Evolutionary conservation across 2,113 vertebrate species (phyloP).

Genomic region (Pelusios castaneus): DNA sequence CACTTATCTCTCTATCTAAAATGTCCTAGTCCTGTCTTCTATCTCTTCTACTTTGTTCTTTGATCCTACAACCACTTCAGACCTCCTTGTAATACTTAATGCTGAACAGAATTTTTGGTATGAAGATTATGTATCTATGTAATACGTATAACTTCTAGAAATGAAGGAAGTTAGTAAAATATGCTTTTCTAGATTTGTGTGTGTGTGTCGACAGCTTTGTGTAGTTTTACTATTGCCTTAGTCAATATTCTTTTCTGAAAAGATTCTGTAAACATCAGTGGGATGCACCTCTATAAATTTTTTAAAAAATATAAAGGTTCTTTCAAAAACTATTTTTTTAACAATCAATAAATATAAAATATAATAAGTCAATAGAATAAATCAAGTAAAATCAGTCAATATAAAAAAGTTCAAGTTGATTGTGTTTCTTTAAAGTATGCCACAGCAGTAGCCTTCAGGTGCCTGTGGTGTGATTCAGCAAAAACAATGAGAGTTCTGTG

Average conservation of each 20-base stretch:
- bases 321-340: background rate
- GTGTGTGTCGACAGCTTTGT: background rate
- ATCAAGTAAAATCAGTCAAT: background rate
- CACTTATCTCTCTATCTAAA: background rate
- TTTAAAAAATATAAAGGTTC: background rate
- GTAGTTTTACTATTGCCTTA: background rate
- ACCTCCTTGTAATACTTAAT: background rate
- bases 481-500: too few relatives aligned
- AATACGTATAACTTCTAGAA: background rate
- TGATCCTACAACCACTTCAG: background rate
- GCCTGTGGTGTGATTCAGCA: background rate
- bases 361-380: background rate
- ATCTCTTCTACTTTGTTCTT: background rate
- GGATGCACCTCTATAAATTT: background rate
- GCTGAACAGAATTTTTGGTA: background rate
- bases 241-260: background rate
- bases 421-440: background rate
- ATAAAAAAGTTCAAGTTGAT: background rate
- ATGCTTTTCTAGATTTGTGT: background rate
- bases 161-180: background rate
- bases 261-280: background rate
- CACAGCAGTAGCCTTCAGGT: background rate
- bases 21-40: background rate
- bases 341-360: background rate
- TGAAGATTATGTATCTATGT: background rate